A percentile compares a stretch with the other conserved stretches of the same genome.
phyloP scores from a whole-genome alignment of 2,888 invertebrate genomes.

The Conomelus anceps region DNA sequence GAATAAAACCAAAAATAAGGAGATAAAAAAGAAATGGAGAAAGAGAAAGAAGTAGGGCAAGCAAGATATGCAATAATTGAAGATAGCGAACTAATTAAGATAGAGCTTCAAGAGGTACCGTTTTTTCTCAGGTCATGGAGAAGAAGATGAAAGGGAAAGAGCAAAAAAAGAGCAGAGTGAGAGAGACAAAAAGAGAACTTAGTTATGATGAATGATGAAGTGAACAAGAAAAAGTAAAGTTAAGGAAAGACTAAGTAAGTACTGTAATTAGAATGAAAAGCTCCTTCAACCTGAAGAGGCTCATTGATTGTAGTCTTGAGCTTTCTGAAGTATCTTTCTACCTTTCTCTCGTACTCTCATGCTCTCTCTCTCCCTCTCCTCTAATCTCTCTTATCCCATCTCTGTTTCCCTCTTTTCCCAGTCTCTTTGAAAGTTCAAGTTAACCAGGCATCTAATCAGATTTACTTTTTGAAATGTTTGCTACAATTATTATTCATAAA shows the following conservation, averaged over 20 bases:
- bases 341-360: too few relatives aligned
- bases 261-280: constrained; percentile 9
- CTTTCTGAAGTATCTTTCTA: neutral
- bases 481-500: too few relatives aligned
- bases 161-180: too few relatives aligned
- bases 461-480: too few relatives aligned
- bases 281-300: neutral
- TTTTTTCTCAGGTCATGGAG: neutral
- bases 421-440: too few relatives aligned
- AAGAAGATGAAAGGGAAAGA: neutral
- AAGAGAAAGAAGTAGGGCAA: neutral
- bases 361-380: neutral
- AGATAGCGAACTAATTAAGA: neutral
- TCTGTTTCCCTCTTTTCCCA: neutral
- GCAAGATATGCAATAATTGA: neutral
- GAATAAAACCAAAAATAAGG: too few relatives aligned
- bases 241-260: neutral
- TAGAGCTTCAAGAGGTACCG: neutral
- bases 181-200: too few relatives aligned
- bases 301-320: neutral
- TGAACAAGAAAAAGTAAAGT: neutral
- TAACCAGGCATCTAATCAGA: too few relatives aligned
- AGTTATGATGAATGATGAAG: neutral
- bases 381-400: neutral
- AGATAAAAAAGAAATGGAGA: too few relatives aligned